Evolutionary conservation across 2,888 invertebrate genomes (phyloP), one percentile per base, ranked within the genome.

Genomic region (Cremastobaeus sp.): DNA sequence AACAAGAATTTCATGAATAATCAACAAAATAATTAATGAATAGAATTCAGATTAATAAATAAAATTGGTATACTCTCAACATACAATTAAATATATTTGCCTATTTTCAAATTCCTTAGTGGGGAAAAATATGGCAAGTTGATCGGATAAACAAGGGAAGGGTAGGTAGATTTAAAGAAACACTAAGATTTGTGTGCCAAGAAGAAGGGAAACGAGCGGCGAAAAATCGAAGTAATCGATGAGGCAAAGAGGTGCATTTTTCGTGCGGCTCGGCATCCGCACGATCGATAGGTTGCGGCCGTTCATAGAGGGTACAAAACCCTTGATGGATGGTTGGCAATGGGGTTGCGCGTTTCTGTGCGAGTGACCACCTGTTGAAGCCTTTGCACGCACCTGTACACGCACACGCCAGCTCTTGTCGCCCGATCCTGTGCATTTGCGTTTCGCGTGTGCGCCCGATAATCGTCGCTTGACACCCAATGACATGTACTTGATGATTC

Each of bases 281-380:
- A 48, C 43, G 69, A 76, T 68, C 78, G 79, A 83, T 75, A 78
- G 80, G 76, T 77, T 75, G 74, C 59, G 71, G 80, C 78, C 79
- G 71, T 45, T 77, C 78, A 77, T 71, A 71, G 77, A 77, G 78
- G 78, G 80, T 82, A 86, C 86, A 86, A 86, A 86, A 84, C 85
- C 81, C 86, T 86, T 87, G 87, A 87, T 86, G 85, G 86, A 87
- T 87, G 84, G 85, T 79, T 83, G 83, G 85, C 86, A 85, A 83
- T 83, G 78, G 81, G 82, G 80, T 81, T 83, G 82, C 81, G 77
- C 80, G 76, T 72, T 76, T 73, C 77, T 76, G 52, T 70, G 57
- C 76, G 78, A 81, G 75, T 80, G 87, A 87, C 87, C 87, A 87
- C 87, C 87, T 87, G 87, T 87, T 87, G 87, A 86, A 78, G 81